phyloP scores from a whole-genome alignment of 2,113 vertebrate species.

The Tauraco erythrolophus region DNA sequence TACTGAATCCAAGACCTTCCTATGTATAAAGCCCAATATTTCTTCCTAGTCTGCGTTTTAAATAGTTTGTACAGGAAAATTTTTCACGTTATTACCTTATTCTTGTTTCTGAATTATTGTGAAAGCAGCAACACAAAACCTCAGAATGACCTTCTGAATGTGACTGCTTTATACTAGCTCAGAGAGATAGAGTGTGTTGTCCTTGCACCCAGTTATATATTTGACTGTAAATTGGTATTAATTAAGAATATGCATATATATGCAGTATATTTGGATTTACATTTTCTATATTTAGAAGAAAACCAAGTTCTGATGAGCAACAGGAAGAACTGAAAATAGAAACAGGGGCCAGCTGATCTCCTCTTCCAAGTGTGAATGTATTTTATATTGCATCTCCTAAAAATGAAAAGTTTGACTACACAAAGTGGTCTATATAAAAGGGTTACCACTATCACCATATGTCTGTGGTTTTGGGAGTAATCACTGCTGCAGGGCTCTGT shows the following conservation, averaged over 20 bases:
- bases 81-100: not conserved
- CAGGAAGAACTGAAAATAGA: slow-evolving; percentile 11
- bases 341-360: not conserved
- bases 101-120: not conserved
- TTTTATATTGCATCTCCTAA: not conserved
- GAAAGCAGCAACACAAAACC: not conserved
- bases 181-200: not conserved
- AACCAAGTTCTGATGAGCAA: not conserved
- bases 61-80: not conserved
- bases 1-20: not conserved
- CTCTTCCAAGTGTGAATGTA: not conserved
- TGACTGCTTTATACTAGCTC: not conserved
- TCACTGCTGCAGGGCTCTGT: not conserved
- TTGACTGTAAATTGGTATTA: not conserved
- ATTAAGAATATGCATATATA: not conserved
- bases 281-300: slow-evolving; percentile 15
- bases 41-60: not conserved
- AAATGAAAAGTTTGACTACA: not conserved
- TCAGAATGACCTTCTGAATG: not conserved
- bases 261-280: not conserved
- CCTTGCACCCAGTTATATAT: not conserved
- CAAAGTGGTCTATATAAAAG: not conserved
- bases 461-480: not conserved
- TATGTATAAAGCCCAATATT: not conserved
- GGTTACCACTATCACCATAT: not conserved